Evolutionary conservation across 1,140 invertebrate genomes (phyloP).

Genomic region (Lordiphosa mommai): DNA sequence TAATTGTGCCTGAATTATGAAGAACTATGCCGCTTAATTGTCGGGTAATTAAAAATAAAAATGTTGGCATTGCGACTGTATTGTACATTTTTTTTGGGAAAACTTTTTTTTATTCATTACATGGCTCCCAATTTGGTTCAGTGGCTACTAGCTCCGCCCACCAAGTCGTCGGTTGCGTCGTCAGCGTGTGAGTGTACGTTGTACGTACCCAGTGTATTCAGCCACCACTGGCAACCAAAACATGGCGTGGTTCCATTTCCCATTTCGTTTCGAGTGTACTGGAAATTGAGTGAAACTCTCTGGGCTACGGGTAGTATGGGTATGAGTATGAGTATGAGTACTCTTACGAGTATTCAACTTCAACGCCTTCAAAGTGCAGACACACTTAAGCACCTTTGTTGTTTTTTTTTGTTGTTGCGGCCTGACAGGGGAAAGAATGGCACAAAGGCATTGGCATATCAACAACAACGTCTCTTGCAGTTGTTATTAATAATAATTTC

Average conservation of each 20-base stretch:
- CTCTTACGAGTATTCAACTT: conserved; percentile 18
- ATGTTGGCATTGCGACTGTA: too few species aligned
- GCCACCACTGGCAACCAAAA: conserved; percentile 35
- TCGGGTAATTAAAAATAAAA: conserved; percentile 45
- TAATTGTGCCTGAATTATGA: conserved; percentile 71
- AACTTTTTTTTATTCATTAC: conserved; percentile 18
- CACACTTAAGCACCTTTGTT: conserved; percentile 5
- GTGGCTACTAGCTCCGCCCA: conserved; percentile 42
- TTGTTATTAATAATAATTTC: conserved; percentile 53
- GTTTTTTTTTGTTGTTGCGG: background rate
- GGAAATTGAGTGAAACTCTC: conserved; percentile 59
- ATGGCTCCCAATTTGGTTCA: conserved; percentile 13
- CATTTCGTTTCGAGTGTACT: conserved; percentile 50
- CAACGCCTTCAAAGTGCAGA: conserved; percentile 55
- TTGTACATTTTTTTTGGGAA: conserved; percentile 24
- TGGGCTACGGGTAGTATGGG: background rate
- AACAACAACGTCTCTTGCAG: conserved; percentile 15
- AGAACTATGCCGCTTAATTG: conserved; percentile 61
- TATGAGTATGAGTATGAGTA: too few species aligned
- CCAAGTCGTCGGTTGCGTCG: conserved; percentile 15
- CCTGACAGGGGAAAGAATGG: conserved; percentile 13
- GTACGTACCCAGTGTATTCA: too few species aligned
- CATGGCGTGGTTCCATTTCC: conserved; percentile 65
- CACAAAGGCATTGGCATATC: conserved; percentile 42
- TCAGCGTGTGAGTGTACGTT: too few species aligned